Conservation (phyloP, 30 jellyfish, hydroid and myxozoan species). For the Nemopilema nomurai region DNA sequence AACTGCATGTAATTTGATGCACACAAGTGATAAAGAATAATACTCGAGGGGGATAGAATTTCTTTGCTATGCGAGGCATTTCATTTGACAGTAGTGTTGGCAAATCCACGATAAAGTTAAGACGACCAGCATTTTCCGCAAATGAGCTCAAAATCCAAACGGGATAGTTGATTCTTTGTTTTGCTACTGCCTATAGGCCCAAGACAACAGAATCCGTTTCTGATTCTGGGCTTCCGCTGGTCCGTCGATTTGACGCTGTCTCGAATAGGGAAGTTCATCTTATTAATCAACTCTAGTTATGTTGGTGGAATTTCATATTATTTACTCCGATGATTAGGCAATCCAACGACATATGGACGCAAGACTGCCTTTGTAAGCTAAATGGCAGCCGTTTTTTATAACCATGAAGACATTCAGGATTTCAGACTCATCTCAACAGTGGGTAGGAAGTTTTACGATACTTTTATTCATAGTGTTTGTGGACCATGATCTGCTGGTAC, state of each 20-base stretch:
- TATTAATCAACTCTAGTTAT: slow-evolving; percentile 26
- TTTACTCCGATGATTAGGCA: not conserved
- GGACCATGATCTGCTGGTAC: not conserved
- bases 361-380: not conserved
- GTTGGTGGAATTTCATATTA: slow-evolving; percentile 19
- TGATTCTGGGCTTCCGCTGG: not conserved
- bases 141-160: too few relatives aligned
- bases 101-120: too few relatives aligned
- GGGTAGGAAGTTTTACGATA: not conserved
- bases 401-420: slow-evolving; percentile 28
- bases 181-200: too few relatives aligned
- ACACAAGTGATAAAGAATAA: too few relatives aligned
- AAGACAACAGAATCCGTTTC: not conserved
- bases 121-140: too few relatives aligned
- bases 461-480: not conserved
- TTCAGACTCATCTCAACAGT: slow-evolving; percentile 7
- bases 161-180: not conserved
- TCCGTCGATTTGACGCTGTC: not conserved
- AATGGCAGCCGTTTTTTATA: slow-evolving; percentile 38
- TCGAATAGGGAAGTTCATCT: slow-evolving; percentile 35
- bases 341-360: not conserved
- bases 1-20: too few relatives aligned
- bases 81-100: too few relatives aligned
- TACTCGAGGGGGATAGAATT: too few relatives aligned
- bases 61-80: too few relatives aligned